Evolutionary conservation across 2,888 invertebrate genomes (phyloP), one percentile per base, ranked within the genome.

Genomic region (Petrolisthes cinctipes): DNA sequence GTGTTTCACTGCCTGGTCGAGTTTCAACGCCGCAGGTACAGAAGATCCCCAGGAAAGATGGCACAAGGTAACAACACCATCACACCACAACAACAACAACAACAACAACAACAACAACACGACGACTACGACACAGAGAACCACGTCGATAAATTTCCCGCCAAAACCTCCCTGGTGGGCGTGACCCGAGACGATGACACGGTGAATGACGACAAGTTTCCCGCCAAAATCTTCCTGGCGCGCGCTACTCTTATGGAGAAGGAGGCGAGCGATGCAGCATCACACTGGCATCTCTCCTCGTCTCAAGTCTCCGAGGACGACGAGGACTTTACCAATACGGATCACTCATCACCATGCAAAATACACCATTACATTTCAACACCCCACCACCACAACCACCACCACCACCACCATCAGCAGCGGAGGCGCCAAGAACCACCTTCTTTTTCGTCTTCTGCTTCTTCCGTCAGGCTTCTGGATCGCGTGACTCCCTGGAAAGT

Each of bases 1-100:
- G 75, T 86, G 0, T 80, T 37, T 56, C 86, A 86, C 61, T 86
- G 86, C n/a, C 71, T 86, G 61, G 86, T 86, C 0, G 76, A 86
- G 23, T 61, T 61, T 7, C 61, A 86, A 17, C 37, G 82, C 9
- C 79, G 79, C 3, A 11, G 54, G 54, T 37, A 37, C 37, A 37
- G 37, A 37, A 37, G 37, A 37, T 37, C 37, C 37, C 0, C 37
- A 37, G 37, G 37, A 2, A 37, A 37, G 2, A 37, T 37, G 2
- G 61, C 61, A 61, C 11, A 17, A 11, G 61, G 61, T 9, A 17
- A 61, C 61, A 17, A 61, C 9, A 3, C 61, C 37, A 37, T 37
- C 37, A 37, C 37, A 37, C 37, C 37, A 37, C 37, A 37, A 37
- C 37, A 37, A 37, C 37, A 37, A 37, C 37, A 37, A 37, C 37